A percentile compares a stretch with the other conserved stretches of the same genome.
phyloP scores from a whole-genome alignment of 2,888 invertebrate genomes.

The Chalcis sispes region DNA sequence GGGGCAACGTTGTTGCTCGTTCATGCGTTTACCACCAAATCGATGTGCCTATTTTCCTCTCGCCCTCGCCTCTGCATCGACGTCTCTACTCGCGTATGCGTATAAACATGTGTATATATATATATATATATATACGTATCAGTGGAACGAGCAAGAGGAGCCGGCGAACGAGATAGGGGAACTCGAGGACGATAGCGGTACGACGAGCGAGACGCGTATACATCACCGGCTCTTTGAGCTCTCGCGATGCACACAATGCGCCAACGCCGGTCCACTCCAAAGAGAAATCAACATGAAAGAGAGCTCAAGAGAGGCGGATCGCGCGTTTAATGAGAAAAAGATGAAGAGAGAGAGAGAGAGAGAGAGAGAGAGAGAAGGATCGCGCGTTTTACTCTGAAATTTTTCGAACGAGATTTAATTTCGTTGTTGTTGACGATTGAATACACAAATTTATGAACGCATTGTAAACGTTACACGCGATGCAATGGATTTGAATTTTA shows the following conservation, averaged over 20 bases:
- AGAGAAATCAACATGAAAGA: constrained; percentile 31
- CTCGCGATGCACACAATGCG: not conserved
- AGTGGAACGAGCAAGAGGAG: not conserved
- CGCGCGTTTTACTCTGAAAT: not conserved
- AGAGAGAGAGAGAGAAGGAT: too few relatives aligned
- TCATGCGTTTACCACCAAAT: not conserved
- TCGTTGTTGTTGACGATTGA: too few relatives aligned
- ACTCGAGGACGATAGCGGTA: not conserved
- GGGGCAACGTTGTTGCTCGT: too few relatives aligned
- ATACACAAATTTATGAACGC: too few relatives aligned
- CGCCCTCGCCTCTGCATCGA: not conserved
- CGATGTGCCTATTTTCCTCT: not conserved
- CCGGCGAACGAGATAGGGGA: not conserved
- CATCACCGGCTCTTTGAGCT: too few relatives aligned
- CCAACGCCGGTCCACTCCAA: not conserved
- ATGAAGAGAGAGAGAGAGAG: not conserved
- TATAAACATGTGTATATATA: not conserved
- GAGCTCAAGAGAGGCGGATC: not conserved
- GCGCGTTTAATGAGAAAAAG: not conserved
- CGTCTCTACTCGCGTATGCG: not conserved
- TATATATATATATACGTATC: not conserved
- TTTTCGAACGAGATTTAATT: not conserved
- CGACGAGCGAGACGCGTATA: too few relatives aligned
- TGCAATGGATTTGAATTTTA: too few relatives aligned
- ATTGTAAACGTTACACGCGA: too few relatives aligned